Conservation (phyloP, 2,113 vertebrate species). For the Megatriorchis doriae region DNA sequence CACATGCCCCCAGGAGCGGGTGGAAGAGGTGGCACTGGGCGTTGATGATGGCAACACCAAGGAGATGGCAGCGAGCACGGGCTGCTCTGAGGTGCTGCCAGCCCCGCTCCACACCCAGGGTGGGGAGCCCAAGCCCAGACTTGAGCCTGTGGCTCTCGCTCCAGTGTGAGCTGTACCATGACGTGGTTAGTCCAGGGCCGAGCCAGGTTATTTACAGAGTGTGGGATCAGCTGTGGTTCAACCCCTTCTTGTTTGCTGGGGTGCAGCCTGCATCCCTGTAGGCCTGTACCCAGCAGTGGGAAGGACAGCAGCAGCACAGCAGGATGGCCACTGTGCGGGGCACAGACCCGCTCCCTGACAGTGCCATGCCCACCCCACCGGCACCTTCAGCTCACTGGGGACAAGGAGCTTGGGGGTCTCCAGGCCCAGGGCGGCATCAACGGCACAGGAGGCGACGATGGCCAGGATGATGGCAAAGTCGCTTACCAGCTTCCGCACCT, state of each 20-base stretch:
- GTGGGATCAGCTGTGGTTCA: background rate
- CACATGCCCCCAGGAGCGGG: rapidly evolving
- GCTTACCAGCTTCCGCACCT: constrained; percentile 71
- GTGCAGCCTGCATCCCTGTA: rapidly evolving
- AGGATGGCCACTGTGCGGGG: background rate
- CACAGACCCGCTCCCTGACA: background rate
- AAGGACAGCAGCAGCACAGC: background rate
- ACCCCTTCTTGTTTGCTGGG: background rate
- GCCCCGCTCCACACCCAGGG: background rate
- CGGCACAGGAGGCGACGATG: constrained; percentile 70
- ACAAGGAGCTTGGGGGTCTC: constrained; percentile 79
- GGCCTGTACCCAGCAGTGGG: background rate
- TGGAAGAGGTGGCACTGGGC: background rate
- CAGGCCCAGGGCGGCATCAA: constrained; percentile 70
- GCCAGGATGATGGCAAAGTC: constrained; percentile 78
- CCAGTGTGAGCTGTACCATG: background rate
- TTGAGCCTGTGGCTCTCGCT: background rate
- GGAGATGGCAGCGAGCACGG: rapidly evolving
- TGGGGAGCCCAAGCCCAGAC: background rate
- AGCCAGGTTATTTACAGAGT: background rate
- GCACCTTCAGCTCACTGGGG: constrained; percentile 78
- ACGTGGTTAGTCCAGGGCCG: background rate
- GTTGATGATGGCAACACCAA: background rate
- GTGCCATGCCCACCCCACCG: background rate
- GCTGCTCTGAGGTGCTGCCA: background rate